phyloP scores from a whole-genome alignment of 2,797 vertebrate species.

The Benthosema pterotum region DNA sequence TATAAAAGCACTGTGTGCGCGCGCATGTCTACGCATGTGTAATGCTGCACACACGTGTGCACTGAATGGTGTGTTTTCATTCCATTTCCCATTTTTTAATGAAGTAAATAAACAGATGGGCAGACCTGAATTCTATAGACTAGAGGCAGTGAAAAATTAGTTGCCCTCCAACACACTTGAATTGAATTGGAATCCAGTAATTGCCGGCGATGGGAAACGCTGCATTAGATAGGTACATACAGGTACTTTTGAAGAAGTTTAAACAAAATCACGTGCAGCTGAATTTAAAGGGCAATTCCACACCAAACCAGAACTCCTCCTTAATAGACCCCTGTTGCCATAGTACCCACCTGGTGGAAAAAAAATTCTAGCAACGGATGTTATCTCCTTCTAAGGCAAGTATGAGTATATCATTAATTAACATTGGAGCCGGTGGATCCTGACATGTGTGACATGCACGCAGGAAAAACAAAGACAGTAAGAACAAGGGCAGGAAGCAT shows the following conservation, averaged over 20 bases:
- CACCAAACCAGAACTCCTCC: too few relatives aligned
- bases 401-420: too few relatives aligned
- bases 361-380: too few relatives aligned
- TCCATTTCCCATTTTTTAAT: constrained; percentile 32
- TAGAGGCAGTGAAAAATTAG: constrained; percentile 35
- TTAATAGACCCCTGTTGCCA: too few relatives aligned
- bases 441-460: constrained; percentile 28
- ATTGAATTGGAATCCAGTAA: constrained; percentile 42
- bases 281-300: constrained; percentile 9
- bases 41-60: too few relatives aligned
- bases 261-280: constrained; percentile 5
- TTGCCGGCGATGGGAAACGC: constrained; percentile 50
- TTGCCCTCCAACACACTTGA: constrained; percentile 4
- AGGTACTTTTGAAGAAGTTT: constrained; percentile 10
- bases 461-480: not conserved
- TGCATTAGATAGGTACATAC: constrained; percentile 18
- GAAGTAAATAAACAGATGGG: constrained; percentile 31
- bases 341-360: too few relatives aligned
- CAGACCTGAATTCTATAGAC: constrained; percentile 32
- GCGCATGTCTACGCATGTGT: not conserved
- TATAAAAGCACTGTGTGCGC: constrained; percentile 4
- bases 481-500: constrained; percentile 20
- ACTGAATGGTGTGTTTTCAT: constrained; percentile 13
- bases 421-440: too few relatives aligned
- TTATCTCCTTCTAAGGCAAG: too few relatives aligned